Base-by-base conservation (phyloP, 2,797 vertebrate genomes). In the Myotis findleyi region DNA sequence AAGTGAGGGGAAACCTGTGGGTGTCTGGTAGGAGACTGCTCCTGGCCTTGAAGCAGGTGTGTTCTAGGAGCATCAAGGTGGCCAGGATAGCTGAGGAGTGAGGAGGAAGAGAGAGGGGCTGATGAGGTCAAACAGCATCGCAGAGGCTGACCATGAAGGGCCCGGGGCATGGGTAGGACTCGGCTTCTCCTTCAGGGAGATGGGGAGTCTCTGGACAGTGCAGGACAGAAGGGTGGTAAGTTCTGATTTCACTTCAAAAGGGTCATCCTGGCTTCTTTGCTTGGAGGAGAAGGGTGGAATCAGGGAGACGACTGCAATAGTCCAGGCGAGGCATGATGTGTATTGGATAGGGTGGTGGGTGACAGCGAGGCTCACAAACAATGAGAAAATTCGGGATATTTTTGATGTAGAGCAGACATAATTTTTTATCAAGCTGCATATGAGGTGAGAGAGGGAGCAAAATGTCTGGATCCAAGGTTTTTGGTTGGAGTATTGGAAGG, bases 231-330 rank as follows among this genome's bases (percentile, higher is more conserved):
- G 51, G 49, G 23, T 88, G 62, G 47, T 27, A 20, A 7, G 21
- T 76, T 95, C 69, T 57, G 55, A 73, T 72, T 71, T 89, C 30
- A 47, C n/a, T 59, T 76, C 69, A 14, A 49, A 83, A 93, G 12
- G 25, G n/a, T 47, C 55, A 16, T 66, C 17, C 17, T 55, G 53
- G 49, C 25, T 85, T 36, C 27, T 84, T 4, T 33, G 23, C 51
- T 68, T 44, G 73, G 62, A 93, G 36, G 5, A 51, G 33, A 53
- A 80, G 68, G 25, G n/a, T 33, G 66, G 64, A 41, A 41, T 27
- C 36, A 33, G 44, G 23, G 49, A 91, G 82, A 53, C 47, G 27
- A 33, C 12, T 76, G 47, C 36, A 33, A 7, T 47, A 8, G 30
- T 68, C 33, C 49, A 55, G 20, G 10, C 0, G 4, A 76, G 73